These are phyloP conservation scores for Aspidapion aeneum DNA, from an alignment of 2,888 invertebrate genomes.

Conservation along the genomic window DNA sequence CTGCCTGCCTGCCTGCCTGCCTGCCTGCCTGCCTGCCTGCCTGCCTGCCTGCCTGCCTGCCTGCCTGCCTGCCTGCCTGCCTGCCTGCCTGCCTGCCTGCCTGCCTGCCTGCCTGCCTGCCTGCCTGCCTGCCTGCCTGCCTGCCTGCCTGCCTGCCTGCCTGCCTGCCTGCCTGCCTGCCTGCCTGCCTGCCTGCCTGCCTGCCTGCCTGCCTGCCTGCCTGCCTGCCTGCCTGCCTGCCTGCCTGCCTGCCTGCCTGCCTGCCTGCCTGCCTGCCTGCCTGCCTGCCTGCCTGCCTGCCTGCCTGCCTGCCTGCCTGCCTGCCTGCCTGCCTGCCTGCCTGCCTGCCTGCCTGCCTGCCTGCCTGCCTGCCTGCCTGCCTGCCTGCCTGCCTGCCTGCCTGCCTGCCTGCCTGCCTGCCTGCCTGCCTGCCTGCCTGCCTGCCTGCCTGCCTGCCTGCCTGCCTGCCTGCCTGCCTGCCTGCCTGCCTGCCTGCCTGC, in stretches of 20 bases:
- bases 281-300: neutral
- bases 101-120: neutral
- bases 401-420: too few species aligned
- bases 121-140: neutral
- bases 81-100: neutral
- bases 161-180: neutral
- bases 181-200: neutral
- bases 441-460: too few species aligned
- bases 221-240: neutral
- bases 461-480: too few species aligned
- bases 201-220: neutral
- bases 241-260: neutral
- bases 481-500: too few species aligned
- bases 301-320: neutral
- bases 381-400: neutral
- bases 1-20: conserved; percentile 16
- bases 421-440: too few species aligned
- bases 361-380: neutral
- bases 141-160: neutral
- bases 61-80: too few species aligned
- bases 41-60: conserved; percentile 13
- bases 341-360: neutral
- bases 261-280: neutral
- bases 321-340: neutral
- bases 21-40: conserved; percentile 13